Evolutionary conservation across 1,140 invertebrate genomes (phyloP).

Genomic region (Rhysida immarginata): DNA sequence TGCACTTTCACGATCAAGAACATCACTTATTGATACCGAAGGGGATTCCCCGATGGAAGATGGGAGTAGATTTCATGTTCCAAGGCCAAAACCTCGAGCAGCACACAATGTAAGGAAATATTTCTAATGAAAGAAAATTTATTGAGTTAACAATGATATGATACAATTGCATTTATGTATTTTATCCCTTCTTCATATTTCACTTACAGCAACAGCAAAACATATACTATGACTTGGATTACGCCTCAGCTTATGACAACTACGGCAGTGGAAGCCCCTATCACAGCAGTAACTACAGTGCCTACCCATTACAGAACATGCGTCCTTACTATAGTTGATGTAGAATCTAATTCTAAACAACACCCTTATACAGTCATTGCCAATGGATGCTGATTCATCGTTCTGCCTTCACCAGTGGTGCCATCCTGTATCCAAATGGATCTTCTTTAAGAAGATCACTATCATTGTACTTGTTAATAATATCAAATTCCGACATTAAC

Average conservation of each 20-base stretch:
- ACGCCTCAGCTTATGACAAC: neutral
- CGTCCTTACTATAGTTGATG: neutral
- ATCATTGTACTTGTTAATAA: no score
- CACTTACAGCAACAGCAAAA: neutral
- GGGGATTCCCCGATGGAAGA: neutral
- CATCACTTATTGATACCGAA: neutral
- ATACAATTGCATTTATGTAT: no score
- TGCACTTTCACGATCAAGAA: neutral
- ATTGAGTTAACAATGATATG: no score
- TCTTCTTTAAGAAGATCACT: no score
- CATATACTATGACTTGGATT: slow-evolving; percentile 1
- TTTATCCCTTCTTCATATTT: neutral
- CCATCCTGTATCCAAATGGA: no score
- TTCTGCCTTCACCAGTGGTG: no score
- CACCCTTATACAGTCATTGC: neutral
- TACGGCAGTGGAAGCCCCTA: neutral
- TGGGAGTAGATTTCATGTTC: neutral
- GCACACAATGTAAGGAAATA: no score
- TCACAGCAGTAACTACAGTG: no score
- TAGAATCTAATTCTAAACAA: neutral
- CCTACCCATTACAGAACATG: neutral
- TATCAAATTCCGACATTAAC: no score
- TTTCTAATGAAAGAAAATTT: no score
- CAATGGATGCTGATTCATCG: no score
- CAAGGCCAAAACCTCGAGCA: neutral